A percentile compares a stretch with the other conserved stretches of the same genome.
Conservation (phyloP, 2,113 vertebrate species). For the Plecturocebus donacophilus region DNA sequence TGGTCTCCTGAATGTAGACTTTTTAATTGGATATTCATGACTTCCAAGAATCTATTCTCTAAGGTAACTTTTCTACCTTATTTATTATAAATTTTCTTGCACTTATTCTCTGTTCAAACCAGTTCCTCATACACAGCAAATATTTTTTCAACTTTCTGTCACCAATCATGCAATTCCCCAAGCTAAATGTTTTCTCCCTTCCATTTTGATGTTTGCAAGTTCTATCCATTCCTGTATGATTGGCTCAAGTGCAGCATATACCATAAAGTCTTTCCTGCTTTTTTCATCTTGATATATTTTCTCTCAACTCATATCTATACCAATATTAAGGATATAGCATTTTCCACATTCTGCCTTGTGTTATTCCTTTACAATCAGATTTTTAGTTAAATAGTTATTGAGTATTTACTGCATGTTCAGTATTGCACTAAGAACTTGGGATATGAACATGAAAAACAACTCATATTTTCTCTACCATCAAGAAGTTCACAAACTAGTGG, state of each 20-base stretch:
- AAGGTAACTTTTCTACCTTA: not conserved
- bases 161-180: not conserved
- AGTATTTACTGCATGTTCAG: not conserved
- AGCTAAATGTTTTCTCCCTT: not conserved
- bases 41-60: not conserved
- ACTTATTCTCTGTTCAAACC: not conserved
- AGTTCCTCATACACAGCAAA: not conserved
- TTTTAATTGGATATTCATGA: not conserved
- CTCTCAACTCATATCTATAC: not conserved
- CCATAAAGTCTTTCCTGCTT: not conserved
- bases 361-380: not conserved
- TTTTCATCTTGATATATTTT: not conserved
- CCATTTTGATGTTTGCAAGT: not conserved
- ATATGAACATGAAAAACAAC: not conserved
- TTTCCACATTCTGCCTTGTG: not conserved
- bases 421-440: not conserved
- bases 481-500: not conserved
- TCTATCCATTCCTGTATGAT: not conserved
- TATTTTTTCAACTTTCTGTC: conserved; percentile 1
- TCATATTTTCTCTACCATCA: not conserved
- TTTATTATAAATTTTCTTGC: not conserved
- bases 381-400: not conserved
- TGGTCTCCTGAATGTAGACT: not conserved
- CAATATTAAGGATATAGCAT: not conserved
- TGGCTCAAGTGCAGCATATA: not conserved